Conservation (phyloP, 2,888 invertebrate species). For the Hirtodrosophila duncani region DNA sequence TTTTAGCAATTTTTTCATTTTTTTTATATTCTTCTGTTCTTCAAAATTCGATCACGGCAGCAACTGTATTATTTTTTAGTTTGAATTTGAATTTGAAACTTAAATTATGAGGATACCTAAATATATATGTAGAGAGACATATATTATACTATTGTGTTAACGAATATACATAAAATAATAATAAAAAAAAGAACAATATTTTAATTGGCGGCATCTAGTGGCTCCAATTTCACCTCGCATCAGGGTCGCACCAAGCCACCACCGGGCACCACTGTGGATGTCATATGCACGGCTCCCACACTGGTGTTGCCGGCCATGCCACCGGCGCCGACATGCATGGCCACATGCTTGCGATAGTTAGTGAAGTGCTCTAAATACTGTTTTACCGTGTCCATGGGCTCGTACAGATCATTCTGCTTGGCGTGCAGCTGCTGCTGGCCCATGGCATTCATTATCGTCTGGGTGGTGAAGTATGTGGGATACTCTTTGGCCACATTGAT, state of each 20-base stretch:
- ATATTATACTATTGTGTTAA: slow-evolving; percentile 2
- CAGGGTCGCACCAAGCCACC: slow-evolving; percentile 43
- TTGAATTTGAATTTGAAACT: too few relatives aligned
- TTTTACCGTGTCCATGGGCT: slow-evolving; percentile 94
- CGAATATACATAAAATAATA: slow-evolving; percentile 27
- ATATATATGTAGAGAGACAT: background rate
- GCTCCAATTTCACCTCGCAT: slow-evolving; percentile 60
- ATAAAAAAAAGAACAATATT: slow-evolving; percentile 14
- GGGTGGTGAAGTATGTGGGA: slow-evolving; percentile 81
- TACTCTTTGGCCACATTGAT: slow-evolving; percentile 85
- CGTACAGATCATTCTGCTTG: slow-evolving; percentile 81
- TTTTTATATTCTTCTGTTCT: too few relatives aligned
- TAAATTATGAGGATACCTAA: background rate
- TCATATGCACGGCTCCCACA: slow-evolving; percentile 28
- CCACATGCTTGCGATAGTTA: slow-evolving; percentile 86
- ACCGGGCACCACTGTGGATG: slow-evolving; percentile 25
- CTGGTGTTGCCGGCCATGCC: slow-evolving; percentile 18
- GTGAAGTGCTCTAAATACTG: slow-evolving; percentile 97
- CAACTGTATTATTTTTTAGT: too few relatives aligned
- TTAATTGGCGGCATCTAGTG: slow-evolving; percentile 39
- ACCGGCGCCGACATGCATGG: slow-evolving; percentile 42
- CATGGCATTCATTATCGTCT: slow-evolving; percentile 73
- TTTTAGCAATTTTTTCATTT: too few relatives aligned
- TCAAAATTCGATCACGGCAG: too few relatives aligned
- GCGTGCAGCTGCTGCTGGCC: slow-evolving; percentile 74